These are phyloP conservation scores for Hemithea aestivaria DNA, from an alignment of 2,888 invertebrate genomes.

Conservation along the genomic window DNA sequence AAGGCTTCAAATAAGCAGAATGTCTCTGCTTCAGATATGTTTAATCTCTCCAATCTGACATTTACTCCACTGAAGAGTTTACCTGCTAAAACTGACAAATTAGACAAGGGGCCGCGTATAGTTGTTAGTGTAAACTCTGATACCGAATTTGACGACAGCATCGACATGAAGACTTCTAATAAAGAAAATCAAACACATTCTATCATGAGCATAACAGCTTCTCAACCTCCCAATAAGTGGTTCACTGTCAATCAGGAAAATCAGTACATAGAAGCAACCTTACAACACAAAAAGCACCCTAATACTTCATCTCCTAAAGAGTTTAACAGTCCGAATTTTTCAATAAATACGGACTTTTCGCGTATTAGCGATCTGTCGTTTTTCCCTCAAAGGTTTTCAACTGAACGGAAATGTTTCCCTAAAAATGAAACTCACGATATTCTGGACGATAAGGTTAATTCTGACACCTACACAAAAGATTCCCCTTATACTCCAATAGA, in stretches of 20 bases:
- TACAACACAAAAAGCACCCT: conserved; percentile 59
- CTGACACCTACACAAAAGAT: conserved; percentile 76
- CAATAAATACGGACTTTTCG: conserved; percentile 70
- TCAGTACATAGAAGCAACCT: conserved; percentile 38
- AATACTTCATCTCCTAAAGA: conserved; percentile 72
- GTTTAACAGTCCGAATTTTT: conserved; percentile 65
- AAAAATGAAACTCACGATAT: conserved; percentile 60
- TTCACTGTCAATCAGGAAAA: conserved; percentile 42
- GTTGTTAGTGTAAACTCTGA: conserved; percentile 60
- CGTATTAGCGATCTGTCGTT: conserved; percentile 70
- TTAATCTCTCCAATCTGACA: conserved; percentile 64
- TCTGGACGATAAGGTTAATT: conserved; percentile 58
- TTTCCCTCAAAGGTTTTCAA: conserved; percentile 65
- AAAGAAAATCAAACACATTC: conserved; percentile 65
- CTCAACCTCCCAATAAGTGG: conserved; percentile 56
- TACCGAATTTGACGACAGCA: conserved; percentile 61
- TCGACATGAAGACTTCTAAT: conserved; percentile 46
- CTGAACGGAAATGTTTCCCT: conserved; percentile 60
- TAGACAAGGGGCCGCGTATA: conserved; percentile 60
- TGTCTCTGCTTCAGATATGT: conserved; percentile 46
- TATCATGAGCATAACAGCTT: conserved; percentile 51
- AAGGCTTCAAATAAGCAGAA: conserved; percentile 55
- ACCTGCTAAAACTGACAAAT: conserved; percentile 47
- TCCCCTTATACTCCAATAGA: conserved; percentile 61
- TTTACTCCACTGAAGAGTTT: conserved; percentile 62